Evolutionary conservation across 2,797 vertebrate species (phyloP), one percentile per base, ranked within the genome.

Genomic region (Dermochelys coriacea): DNA sequence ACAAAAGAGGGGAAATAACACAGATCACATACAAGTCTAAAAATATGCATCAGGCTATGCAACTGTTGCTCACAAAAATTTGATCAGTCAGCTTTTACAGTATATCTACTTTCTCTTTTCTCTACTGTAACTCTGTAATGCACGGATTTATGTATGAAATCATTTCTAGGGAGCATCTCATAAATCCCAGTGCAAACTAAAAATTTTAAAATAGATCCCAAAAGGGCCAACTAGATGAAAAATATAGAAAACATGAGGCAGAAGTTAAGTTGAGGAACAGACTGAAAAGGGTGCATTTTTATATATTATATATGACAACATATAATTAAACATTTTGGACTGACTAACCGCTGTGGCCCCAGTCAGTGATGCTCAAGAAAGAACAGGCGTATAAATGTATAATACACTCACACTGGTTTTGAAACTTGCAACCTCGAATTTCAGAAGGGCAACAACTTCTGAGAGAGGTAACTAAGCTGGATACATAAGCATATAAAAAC

Each of bases 121-220:
- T 51, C 14, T 57, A 3, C 3, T 88, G 82, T 55, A 82, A 84
- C 3, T 2, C 31, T n/a, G 5, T 2, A 25, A 57, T 0, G 11
- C 4, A 19, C 12, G 11, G n/a, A 37, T 19, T 68, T 47, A 14
- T 0, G 0, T 4, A n/a, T 31, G 80, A 89, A 77, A 49, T 31
- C 45, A 31, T 47, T 75, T 75, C 47, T 41, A 15, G 23, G 25
- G 45, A 0, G 12, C 45, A 47, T 49, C 45, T 27, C 25, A 16
- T 27, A 15, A 31, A 92, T 50, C 1, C 68, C 64, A 23, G 37
- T 4, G 80, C 88, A 85, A 29, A 3, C 5, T 25, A 41, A 2
- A n/a, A 2, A n/a, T 75, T 75, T 84, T 52, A 87, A 84, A 92
- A 85, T 7, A 47, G 91, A 83, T 7, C 31, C 27, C 45, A 47